Percentiles rank a stretch among this genome's conserved stretches.
phyloP scores from a whole-genome alignment of 2,797 vertebrate species.

The Mallotus villosus region DNA sequence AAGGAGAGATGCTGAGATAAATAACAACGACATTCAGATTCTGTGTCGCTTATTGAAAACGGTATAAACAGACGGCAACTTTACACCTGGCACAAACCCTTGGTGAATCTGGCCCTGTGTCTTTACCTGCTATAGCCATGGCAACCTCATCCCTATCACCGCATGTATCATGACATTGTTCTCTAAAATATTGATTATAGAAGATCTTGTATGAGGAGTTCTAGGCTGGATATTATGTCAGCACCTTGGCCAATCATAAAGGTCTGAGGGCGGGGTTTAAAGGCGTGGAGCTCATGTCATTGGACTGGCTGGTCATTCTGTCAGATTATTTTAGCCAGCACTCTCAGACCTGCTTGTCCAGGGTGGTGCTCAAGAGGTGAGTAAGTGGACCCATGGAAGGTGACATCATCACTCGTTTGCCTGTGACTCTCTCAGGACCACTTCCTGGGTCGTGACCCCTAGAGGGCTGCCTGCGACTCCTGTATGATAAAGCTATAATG shows the following conservation, averaged over 20 bases:
- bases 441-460: conserved; percentile 63
- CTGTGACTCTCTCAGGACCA: conserved; percentile 65
- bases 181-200: not conserved
- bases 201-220: not conserved
- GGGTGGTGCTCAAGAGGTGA: conserved; percentile 8
- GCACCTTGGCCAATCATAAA: not conserved
- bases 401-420: conserved; percentile 51
- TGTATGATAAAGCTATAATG: conserved; percentile 57
- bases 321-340: not conserved
- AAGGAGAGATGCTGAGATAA: not conserved
- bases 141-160: not conserved
- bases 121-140: not conserved
- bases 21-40: not conserved
- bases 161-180: not conserved
- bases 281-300: not conserved
- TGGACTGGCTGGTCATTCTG: not conserved
- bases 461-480: conserved; percentile 37
- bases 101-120: not conserved
- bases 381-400: conserved; percentile 39
- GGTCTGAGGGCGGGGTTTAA: not conserved
- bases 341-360: not conserved
- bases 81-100: not conserved
- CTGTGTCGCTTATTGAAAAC: not conserved
- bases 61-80: not conserved
- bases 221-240: not conserved